Percentiles rank a stretch among this genome's conserved stretches.
Evolutionary conservation across 1,140 invertebrate genomes (phyloP).

Genomic region (Bombus ignitus): DNA sequence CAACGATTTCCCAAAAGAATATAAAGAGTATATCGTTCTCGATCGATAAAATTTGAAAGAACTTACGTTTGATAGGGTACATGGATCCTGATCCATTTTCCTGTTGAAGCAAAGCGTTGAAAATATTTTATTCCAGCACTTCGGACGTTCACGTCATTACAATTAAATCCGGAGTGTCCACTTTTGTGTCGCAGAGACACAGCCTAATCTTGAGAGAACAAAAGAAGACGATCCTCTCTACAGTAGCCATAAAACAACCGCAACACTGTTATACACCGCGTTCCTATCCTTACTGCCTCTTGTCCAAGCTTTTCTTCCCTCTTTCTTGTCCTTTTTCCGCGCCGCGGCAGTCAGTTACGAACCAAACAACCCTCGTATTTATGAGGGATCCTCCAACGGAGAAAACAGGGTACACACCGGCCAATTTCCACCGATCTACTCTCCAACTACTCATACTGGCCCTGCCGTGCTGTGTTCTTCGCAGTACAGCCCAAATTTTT

Average conservation of each 20-base stretch:
- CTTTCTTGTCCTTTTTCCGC: neutral
- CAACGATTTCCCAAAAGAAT: too few relatives aligned
- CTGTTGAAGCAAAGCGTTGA: neutral
- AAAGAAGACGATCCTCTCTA: neutral
- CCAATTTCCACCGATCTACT: constrained; percentile 63
- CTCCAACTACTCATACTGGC: neutral
- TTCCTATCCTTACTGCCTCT: neutral
- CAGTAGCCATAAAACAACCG: constrained; percentile 51
- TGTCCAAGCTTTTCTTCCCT: neutral
- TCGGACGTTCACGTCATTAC: neutral
- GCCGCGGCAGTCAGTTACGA: constrained; percentile 39
- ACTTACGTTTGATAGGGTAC: too few relatives aligned
- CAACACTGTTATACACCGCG: constrained; percentile 24
- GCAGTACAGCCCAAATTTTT: constrained; percentile 63
- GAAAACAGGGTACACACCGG: constrained; percentile 57
- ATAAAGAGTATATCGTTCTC: neutral
- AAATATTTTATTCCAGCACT: neutral
- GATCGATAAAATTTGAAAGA: neutral
- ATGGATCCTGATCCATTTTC: neutral
- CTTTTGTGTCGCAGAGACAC: neutral
- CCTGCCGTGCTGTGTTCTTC: neutral
- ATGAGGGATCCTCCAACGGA: constrained; percentile 65
- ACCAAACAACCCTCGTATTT: constrained; percentile 64
- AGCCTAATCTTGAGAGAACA: constrained; percentile 8
- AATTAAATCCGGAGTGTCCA: constrained; percentile 35